Base-by-base conservation (phyloP, 2,888 invertebrate species). In the Habroteleia sp. region DNA sequence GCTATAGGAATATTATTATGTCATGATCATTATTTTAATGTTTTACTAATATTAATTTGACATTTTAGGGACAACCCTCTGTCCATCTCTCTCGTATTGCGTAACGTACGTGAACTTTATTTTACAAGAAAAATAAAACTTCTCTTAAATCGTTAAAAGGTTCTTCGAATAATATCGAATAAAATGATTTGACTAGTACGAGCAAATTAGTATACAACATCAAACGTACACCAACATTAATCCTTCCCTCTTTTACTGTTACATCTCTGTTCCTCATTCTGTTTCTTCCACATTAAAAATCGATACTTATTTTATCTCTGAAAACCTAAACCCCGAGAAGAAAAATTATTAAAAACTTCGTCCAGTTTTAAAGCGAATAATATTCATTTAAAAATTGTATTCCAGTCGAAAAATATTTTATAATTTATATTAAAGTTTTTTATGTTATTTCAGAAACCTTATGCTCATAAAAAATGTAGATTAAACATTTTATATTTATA, bases 211-310 rank as follows among this genome's bases (percentile, higher is more conserved):
- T 44, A 44, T 44, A 44, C 44, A 44, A 54, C 27, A 65, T 65
- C 65, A 65, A 37, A 41, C 33, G 20, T 44, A 20, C 42, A 29
- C 16, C 50, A 41, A 17, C 31, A 4, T 17, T 14, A 39, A 44
- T 25, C 39, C 39, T 56, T 56, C 11, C 33, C 46, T 52, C 42
- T 27, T 35, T 60, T 11, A 14, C 66, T 44, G 25, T 13, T 5
- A 31, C 17, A 27, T 50, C 56, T 68, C 33, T 42, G n/a, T n/a
- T 69, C 60, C 31, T 27, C 46, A 17, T 66, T 35, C 23, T 42
- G 44, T 54, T 46, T 50, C 31, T 60, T 69, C 29, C 42, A 20
- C 50, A 69, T 69, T 69, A 69, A 69, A 60, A 20, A 69, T 69
- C 60, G 69, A 69, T 58, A 68, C 33, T 39, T 17, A 50, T 68